phyloP scores from a whole-genome alignment of 2,113 vertebrate species.

The Silurus meridionalis region DNA sequence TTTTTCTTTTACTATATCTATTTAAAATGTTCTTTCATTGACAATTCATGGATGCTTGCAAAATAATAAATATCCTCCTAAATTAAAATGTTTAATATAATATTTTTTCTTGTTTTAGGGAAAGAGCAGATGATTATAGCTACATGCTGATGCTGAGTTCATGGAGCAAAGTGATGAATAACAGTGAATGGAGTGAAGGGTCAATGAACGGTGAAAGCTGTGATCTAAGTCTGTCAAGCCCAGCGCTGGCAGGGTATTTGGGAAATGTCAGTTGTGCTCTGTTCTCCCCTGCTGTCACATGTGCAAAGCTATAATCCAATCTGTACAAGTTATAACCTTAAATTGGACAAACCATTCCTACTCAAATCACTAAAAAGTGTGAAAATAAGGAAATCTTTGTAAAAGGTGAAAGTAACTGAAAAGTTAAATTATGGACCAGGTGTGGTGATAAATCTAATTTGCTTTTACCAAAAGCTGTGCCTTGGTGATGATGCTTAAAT shows the following conservation, averaged over 20 bases:
- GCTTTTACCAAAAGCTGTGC: background rate
- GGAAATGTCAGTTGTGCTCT: slow-evolving; percentile 98
- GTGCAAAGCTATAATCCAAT: slow-evolving; percentile 82
- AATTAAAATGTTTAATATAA: background rate
- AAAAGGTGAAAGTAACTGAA: slow-evolving; percentile 87
- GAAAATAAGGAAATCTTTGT: slow-evolving; percentile 82
- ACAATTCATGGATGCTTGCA: too few relatives aligned
- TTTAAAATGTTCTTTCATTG: too few relatives aligned
- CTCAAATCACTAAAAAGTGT: slow-evolving; percentile 29
- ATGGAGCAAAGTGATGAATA: slow-evolving; percentile 76
- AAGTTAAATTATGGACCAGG: too few relatives aligned
- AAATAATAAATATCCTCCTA: background rate
- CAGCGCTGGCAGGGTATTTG: slow-evolving; percentile 93
- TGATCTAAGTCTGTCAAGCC: slow-evolving; percentile 89
- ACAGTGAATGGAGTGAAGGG: slow-evolving; percentile 84
- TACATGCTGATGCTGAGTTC: slow-evolving; percentile 82
- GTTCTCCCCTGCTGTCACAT: slow-evolving; percentile 79
- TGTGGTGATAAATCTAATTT: background rate
- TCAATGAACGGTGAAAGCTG: slow-evolving; percentile 89
- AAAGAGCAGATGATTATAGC: slow-evolving; percentile 58
- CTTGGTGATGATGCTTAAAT: background rate
- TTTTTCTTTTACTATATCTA: too few relatives aligned
- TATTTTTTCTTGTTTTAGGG: slow-evolving; percentile 77
- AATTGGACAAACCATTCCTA: background rate
- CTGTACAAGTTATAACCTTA: slow-evolving; percentile 13